These are phyloP conservation scores for Neoascia interrupta DNA, from an alignment of 2,888 invertebrate genomes.

Conservation along the genomic window DNA sequence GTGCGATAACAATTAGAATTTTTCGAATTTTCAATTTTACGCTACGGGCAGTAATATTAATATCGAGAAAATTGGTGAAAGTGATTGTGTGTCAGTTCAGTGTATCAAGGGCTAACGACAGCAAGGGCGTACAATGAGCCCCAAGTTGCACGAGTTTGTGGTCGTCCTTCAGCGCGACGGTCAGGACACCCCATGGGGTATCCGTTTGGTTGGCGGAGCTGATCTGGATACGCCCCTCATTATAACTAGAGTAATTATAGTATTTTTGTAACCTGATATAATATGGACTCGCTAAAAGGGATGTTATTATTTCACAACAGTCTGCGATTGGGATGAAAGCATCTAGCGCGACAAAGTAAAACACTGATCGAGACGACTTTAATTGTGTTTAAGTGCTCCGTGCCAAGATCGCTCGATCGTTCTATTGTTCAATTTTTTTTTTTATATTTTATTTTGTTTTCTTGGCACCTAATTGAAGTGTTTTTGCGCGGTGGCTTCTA, in stretches of 20 bases:
- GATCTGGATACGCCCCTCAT: constrained; percentile 93
- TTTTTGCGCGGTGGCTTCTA: constrained; percentile 51
- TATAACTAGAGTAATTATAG: constrained; percentile 89
- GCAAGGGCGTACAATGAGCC: constrained; percentile 75
- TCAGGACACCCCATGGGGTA: constrained; percentile 89
- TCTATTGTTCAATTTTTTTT: constrained; percentile 48
- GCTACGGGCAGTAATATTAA: neutral
- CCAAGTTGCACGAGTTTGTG: constrained; percentile 87
- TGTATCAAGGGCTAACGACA: constrained; percentile 7
- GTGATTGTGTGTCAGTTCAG: constrained; percentile 9
- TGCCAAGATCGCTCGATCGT: constrained; percentile 61
- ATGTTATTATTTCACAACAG: constrained; percentile 53
- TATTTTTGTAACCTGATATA: constrained; percentile 64
- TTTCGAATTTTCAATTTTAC: constrained; percentile 11
- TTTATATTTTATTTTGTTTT: too few relatives aligned
- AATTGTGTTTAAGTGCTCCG: constrained; percentile 45
- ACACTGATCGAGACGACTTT: constrained; percentile 22
- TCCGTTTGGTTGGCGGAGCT: constrained; percentile 91
- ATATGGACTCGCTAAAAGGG: constrained; percentile 16
- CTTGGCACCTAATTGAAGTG: constrained; percentile 54
- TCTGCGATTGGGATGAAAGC: constrained; percentile 12
- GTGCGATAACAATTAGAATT: constrained; percentile 47
- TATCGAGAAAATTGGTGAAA: too few relatives aligned
- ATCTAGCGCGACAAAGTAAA: neutral
- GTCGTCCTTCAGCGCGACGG: constrained; percentile 87